Conservation (phyloP, 1,140 invertebrate genomes). For the Cyrtorhinus lividipennis region DNA sequence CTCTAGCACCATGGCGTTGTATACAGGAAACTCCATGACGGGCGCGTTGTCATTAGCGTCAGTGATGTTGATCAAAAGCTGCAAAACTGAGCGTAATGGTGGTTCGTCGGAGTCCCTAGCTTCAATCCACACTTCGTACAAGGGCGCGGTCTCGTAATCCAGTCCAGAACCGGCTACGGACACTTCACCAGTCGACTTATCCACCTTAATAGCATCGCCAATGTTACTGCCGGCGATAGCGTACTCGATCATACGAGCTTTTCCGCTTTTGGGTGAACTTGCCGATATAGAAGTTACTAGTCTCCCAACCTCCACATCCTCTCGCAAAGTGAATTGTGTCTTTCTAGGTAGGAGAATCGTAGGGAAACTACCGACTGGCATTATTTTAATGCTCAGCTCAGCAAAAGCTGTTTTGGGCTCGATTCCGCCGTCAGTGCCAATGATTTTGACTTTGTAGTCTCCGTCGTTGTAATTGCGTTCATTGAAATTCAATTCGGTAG, state of each 20-base stretch:
- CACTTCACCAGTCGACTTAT: constrained; percentile 61
- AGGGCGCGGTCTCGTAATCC: constrained; percentile 71
- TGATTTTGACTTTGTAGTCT: constrained; percentile 56
- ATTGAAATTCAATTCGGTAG: constrained; percentile 31
- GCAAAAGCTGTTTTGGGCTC: constrained; percentile 44
- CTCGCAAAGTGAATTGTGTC: constrained; percentile 57
- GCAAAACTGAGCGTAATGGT: constrained; percentile 54
- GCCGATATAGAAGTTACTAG: constrained; percentile 54
- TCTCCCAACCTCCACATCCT: constrained; percentile 59
- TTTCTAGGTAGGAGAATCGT: constrained; percentile 48
- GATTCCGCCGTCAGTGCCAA: constrained; percentile 52
- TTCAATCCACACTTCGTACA: constrained; percentile 87
- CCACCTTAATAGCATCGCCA: constrained; percentile 66
- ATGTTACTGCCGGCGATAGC: constrained; percentile 83
- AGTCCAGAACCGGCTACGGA: constrained; percentile 57
- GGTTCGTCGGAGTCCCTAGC: constrained; percentile 72
- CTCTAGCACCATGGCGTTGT: constrained; percentile 71
- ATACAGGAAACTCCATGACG: constrained; percentile 59
- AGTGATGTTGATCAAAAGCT: constrained; percentile 68
- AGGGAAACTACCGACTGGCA: constrained; percentile 57
- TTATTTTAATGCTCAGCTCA: constrained; percentile 52
- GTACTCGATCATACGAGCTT: constrained; percentile 52
- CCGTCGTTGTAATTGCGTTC: constrained; percentile 29
- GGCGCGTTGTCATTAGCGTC: constrained; percentile 87
- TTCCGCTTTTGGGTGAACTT: constrained; percentile 54